phyloP scores from a whole-genome alignment of 92 coral and sea anemone species.

The Desmophyllum pertusum region DNA sequence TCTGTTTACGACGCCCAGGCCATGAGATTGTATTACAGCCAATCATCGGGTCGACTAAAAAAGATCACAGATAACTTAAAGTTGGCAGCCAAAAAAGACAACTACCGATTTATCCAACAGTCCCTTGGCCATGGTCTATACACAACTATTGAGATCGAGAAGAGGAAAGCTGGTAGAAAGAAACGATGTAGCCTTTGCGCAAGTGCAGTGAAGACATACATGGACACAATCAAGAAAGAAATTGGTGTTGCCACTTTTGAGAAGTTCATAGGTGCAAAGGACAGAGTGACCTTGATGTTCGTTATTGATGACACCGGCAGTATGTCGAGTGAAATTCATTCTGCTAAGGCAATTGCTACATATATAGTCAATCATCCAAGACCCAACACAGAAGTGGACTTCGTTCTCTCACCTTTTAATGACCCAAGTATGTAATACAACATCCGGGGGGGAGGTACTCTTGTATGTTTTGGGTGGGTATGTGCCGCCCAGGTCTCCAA shows the following conservation, averaged over 20 bases:
- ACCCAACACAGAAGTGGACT: slow-evolving; percentile 37
- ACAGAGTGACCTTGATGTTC: slow-evolving; percentile 50
- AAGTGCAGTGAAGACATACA: slow-evolving; percentile 43
- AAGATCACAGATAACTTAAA: slow-evolving; percentile 41
- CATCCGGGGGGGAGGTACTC: too few species aligned
- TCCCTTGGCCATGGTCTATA: slow-evolving; percentile 63
- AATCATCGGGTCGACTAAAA: slow-evolving; percentile 30
- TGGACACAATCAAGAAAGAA: slow-evolving; percentile 29
- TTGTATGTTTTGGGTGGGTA: too few species aligned
- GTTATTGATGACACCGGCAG: slow-evolving; percentile 72
- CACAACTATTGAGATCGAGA: slow-evolving; percentile 39
- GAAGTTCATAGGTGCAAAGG: slow-evolving; percentile 18
- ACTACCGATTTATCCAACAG: slow-evolving; percentile 60
- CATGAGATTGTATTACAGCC: slow-evolving; percentile 14
- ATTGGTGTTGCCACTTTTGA: slow-evolving; percentile 23
- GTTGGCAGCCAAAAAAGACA: slow-evolving; percentile 41
- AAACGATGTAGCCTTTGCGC: slow-evolving; percentile 39
- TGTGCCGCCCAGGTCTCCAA: too few species aligned
- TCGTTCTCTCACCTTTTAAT: slow-evolving; percentile 64
- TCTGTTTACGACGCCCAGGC: slow-evolving; percentile 63
- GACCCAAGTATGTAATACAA: slow-evolving; percentile 54
- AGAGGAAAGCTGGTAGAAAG: slow-evolving; percentile 17
- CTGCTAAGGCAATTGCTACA: slow-evolving; percentile 51
- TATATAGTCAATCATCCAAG: slow-evolving; percentile 37
- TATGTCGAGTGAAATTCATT: slow-evolving; percentile 52